Evolutionary conservation across 2,888 invertebrate species (phyloP), one percentile per base, ranked within the genome.

Genomic region (Bibio marci): DNA sequence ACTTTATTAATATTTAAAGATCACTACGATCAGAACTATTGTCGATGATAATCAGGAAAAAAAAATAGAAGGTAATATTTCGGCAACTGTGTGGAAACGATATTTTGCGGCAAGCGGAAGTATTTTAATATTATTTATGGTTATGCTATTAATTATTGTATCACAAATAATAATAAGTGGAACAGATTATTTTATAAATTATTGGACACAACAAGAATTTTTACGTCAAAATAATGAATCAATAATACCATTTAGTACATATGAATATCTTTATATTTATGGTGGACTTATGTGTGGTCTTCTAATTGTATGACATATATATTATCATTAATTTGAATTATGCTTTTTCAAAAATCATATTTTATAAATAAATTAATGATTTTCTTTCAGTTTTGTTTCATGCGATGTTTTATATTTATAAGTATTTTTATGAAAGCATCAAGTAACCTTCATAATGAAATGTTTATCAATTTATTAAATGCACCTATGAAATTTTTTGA

Each of bases 401-500:
- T 69, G 7, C 65, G 80, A n/a, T 75, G 74, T 0, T 68, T 72
- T 46, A 64, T 75, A 49, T 82, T 80, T 60, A 82, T 85, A 58
- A 70, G 70, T 49, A 67, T 78, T 12, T 82, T 80, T 56, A 78
- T 82, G 70, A 72, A 69, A 12, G 73, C 86, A 0, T 83, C 86
- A 0, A 69, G 71, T 44, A 72, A 69, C 42, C 67, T 92, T 3
- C 91, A 92, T 57, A 74, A 80, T 50, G 66, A 65, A n/a, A 90
- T 91, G 87, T 88, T 91, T 58, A 63, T 69, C 32, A 72, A 77
- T 35, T 70, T 91, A 50, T 64, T 88, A 6, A 66, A 76, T 44
- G 74, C 83, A 0, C 77, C 78, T 0, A 81, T 88, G 71, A 60
- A 73, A 13, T 92, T 92, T 65, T 92, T 91, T 55, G 83, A 90